Base-by-base conservation (phyloP, 2,797 vertebrate genomes). In the Tangara arthus region DNA sequence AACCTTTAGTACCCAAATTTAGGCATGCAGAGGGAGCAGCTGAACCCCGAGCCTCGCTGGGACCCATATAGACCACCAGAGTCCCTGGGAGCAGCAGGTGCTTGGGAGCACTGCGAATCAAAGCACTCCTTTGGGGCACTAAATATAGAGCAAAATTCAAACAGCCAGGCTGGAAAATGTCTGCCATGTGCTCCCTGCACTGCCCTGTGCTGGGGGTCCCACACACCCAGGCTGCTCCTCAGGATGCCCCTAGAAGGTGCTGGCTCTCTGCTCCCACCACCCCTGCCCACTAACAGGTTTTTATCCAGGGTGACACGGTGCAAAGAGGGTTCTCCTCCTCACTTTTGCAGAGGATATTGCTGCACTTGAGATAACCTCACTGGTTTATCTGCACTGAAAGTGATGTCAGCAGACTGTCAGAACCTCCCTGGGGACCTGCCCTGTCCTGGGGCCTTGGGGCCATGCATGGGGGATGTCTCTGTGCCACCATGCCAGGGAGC, bases 121-220 rank as follows among this genome's bases (percentile, higher is more conserved):
- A 92, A 96, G 92, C 56, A 3, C 94, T 82, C 85, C 9, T 84
- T 88, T 66, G 56, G 70, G 63, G 56, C 50, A 91, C 95, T 96
- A 97, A 93, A 94, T 90, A 95, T 96, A 96, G 95, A 95, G 87
- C 91, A 94, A 94, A 94, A 96, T 88, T 77, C 84, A 95, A 95
- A 79, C 82, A 90, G 44, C 34, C 94, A 27, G 84, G 66, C 95
- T 95, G 87, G 91, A 93, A 96, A 96, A 95, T 96, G 91, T 16
- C 5, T 70, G 87, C 87, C 94, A 79, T 18, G 70, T 57, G 52
- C 55, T 83, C 59, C 44, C 84, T 88, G 32, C 5, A 8, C 82
- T 82, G 65, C 71, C 46, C 73, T 68, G 86, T 0, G 0, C 60
- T 56, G 41, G 0, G 6, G 72, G 85, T 88, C 77, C 50, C 3